A percentile compares a stretch with the other conserved stretches of the same genome.
phyloP scores from a whole-genome alignment of 2,888 invertebrate species.

The Pachydiplax longipennis region DNA sequence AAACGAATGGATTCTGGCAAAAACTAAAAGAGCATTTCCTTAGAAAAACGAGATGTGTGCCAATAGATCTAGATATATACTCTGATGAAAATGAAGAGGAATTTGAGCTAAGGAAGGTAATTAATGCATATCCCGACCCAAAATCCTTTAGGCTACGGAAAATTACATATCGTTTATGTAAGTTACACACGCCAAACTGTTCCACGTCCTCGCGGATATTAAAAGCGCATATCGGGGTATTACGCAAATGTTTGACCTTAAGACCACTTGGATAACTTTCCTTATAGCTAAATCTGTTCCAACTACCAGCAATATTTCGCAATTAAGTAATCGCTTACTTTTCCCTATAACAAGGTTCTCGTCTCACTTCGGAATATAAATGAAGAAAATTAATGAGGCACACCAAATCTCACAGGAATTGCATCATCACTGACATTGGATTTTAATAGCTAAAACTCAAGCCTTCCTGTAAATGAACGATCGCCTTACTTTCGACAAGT shows the following conservation, averaged over 20 bases:
- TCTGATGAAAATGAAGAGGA: neutral
- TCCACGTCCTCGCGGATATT: neutral
- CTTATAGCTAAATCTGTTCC: neutral
- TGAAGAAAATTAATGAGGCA: too few relatives aligned
- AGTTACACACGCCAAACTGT: neutral
- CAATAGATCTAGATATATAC: too few relatives aligned
- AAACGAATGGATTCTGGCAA: too few relatives aligned
- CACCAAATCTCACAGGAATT: too few relatives aligned
- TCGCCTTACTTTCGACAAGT: too few relatives aligned
- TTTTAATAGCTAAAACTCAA: too few relatives aligned
- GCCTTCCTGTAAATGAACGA: too few relatives aligned
- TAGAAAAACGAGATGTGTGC: too few relatives aligned
- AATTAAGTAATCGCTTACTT: neutral
- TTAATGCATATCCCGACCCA: neutral
- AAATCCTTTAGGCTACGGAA: neutral
- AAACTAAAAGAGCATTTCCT: too few relatives aligned
- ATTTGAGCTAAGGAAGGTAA: neutral
- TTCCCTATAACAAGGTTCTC: neutral
- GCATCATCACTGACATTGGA: too few relatives aligned
- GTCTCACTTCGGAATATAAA: too few relatives aligned
- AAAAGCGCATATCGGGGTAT: neutral
- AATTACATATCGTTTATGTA: neutral
- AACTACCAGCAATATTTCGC: neutral
- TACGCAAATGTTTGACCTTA: neutral
- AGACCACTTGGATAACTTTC: neutral